A percentile compares a stretch with the other conserved stretches of the same genome.
Evolutionary conservation across 2,797 vertebrate genomes (phyloP).

Genomic region (Neosilurus hyrtlii): DNA sequence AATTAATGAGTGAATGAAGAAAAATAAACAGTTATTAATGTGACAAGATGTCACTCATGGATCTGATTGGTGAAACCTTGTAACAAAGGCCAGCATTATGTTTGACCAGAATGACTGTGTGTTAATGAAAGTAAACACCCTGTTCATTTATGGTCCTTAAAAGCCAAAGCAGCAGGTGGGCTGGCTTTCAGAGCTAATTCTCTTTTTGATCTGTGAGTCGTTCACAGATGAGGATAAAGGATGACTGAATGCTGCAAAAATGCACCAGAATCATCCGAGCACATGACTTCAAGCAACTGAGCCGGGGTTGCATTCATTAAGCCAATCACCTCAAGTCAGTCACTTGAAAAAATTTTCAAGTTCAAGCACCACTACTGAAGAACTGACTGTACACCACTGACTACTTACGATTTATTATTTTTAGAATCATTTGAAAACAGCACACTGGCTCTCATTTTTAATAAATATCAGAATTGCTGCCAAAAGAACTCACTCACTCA

Average conservation of each 20-base stretch:
- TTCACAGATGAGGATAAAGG: constrained; percentile 26
- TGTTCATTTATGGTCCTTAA: constrained; percentile 12
- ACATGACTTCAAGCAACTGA: constrained; percentile 12
- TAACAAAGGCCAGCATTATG: not conserved
- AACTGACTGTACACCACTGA: not conserved
- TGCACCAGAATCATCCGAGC: not conserved
- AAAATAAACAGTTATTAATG: constrained; percentile 22
- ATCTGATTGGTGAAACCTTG: not conserved
- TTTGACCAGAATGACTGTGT: not conserved
- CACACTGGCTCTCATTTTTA: not conserved
- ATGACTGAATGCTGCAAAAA: constrained; percentile 7
- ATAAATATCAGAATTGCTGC: not conserved
- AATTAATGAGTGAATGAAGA: no score
- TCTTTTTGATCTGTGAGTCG: constrained; percentile 34
- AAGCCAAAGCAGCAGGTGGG: constrained; percentile 12
- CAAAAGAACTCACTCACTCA: no score
- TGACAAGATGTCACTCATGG: not conserved
- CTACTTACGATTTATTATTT: not conserved
- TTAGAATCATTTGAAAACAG: not conserved
- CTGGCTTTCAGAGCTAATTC: constrained; percentile 12
- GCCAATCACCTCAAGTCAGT: constrained; percentile 22
- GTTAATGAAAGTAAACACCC: constrained; percentile 8
- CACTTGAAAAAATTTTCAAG: not conserved
- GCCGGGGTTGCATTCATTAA: constrained; percentile 13
- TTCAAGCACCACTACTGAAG: not conserved